Evolutionary conservation across 2,888 invertebrate species (phyloP).

Genomic region (Chymomyza fuscimana): DNA sequence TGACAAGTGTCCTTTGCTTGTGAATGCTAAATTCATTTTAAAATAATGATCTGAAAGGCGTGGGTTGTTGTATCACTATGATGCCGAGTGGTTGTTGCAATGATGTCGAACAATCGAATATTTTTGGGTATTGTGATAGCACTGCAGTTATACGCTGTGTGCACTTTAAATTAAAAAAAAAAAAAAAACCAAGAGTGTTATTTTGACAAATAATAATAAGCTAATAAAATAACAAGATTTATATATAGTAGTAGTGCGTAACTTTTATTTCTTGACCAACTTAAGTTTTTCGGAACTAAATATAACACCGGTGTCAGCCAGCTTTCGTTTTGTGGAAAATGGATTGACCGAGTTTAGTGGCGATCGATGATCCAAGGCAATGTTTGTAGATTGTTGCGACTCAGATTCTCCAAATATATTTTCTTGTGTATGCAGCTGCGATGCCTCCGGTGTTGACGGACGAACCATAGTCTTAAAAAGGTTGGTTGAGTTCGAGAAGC

Average conservation of each 20-base stretch:
- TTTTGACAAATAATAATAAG: neutral
- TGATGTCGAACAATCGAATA: no score
- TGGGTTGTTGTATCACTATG: no score
- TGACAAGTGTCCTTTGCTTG: neutral
- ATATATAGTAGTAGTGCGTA: neutral
- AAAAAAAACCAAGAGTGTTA: neutral
- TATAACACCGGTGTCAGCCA: conserved; percentile 71
- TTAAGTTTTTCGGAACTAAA: conserved; percentile 73
- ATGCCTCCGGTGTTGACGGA: conserved; percentile 46
- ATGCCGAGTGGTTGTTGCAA: no score
- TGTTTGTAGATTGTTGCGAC: conserved; percentile 14
- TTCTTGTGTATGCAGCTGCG: conserved; percentile 61
- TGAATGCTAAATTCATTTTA: neutral
- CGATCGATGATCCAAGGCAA: conserved; percentile 59
- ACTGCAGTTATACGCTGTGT: no score
- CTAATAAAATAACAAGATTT: neutral
- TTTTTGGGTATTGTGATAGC: no score
- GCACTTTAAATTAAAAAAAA: no score
- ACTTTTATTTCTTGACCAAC: conserved; percentile 62
- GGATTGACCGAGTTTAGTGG: conserved; percentile 71
- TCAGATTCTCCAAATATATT: conserved; percentile 58
- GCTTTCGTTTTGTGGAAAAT: conserved; percentile 80
- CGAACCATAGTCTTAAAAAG: conserved; percentile 67
- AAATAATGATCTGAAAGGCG: neutral
- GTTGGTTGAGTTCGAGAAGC: conserved; percentile 77